These are phyloP conservation scores for Tribolium castaneum DNA, from an alignment of 1,140 invertebrate species.

Conservation along the genomic window DNA sequence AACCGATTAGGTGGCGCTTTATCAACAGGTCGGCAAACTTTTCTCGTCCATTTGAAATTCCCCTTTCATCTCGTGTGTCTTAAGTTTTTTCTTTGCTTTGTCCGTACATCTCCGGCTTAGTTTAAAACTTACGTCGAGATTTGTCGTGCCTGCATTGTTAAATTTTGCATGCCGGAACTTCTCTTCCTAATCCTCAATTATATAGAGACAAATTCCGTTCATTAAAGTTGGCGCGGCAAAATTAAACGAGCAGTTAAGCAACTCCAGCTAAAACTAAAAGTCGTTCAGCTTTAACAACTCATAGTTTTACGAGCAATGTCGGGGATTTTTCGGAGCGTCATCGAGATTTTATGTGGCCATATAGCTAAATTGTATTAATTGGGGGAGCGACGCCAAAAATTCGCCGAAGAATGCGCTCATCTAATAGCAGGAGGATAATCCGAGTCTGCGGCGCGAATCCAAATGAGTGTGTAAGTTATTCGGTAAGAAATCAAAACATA, in stretches of 20 bases:
- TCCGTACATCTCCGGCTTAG: background rate
- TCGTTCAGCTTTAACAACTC: background rate
- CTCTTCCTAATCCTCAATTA: constrained; percentile 27
- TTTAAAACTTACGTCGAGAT: constrained; percentile 1
- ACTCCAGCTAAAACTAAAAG: background rate
- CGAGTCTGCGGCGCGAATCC: background rate
- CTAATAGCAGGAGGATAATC: background rate
- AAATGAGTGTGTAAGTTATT: constrained; percentile 32
- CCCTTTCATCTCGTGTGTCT: background rate
- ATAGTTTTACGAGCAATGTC: background rate
- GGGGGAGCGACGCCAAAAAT: background rate
- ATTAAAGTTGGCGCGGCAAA: constrained; percentile 17
- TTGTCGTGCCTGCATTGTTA: background rate
- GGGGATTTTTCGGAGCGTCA: background rate
- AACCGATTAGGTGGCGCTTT: constrained; percentile 35
- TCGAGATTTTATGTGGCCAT: background rate
- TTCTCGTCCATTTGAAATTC: background rate
- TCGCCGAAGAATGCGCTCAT: background rate
- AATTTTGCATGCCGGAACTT: background rate
- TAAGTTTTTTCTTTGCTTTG: background rate
- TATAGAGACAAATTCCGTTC: constrained; percentile 33
- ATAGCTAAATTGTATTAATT: background rate
- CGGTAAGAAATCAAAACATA: constrained; percentile 36
- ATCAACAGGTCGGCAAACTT: constrained; percentile 24
- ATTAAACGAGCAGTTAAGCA: constrained; percentile 26